phyloP scores from a whole-genome alignment of 2,888 invertebrate species.

The Leucoma salicis region DNA sequence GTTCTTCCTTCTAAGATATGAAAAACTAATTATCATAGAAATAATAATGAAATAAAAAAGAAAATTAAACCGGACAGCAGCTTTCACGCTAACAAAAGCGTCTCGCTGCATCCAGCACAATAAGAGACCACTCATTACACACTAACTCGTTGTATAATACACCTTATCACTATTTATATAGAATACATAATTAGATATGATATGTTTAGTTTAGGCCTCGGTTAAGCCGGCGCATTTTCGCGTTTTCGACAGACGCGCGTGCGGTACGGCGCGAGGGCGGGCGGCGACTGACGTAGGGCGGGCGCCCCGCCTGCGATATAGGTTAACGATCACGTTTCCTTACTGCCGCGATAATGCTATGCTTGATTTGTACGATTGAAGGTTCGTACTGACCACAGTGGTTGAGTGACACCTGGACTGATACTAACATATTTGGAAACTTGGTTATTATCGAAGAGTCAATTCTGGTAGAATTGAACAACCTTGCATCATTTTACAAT shows the following conservation, averaged over 20 bases:
- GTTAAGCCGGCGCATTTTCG: slow-evolving; percentile 32
- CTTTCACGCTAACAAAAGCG: too few species aligned
- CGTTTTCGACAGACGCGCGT: slow-evolving; percentile 35
- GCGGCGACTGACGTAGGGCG: slow-evolving; percentile 63
- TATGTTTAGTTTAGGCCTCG: slow-evolving; percentile 70
- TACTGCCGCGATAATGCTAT: slow-evolving; percentile 46
- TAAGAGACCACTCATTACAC: slow-evolving; percentile 20
- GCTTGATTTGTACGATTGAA: slow-evolving; percentile 41
- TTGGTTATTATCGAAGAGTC: too few species aligned
- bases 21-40: too few species aligned
- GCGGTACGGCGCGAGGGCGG: slow-evolving; percentile 58
- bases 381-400: slow-evolving; percentile 31
- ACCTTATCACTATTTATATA: slow-evolving; percentile 38
- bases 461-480: too few species aligned
- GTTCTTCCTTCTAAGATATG: too few species aligned
- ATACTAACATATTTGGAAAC: too few species aligned
- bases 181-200: slow-evolving; percentile 50
- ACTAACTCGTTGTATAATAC: slow-evolving; percentile 36
- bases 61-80: too few species aligned
- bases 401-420: background rate
- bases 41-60: too few species aligned
- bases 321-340: slow-evolving; percentile 71
- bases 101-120: slow-evolving; percentile 20
- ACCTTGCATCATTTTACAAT: too few species aligned
- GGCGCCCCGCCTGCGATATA: slow-evolving; percentile 42